Base-by-base conservation (phyloP, 2,888 invertebrate genomes). In the Epistrophe grossulariae region DNA sequence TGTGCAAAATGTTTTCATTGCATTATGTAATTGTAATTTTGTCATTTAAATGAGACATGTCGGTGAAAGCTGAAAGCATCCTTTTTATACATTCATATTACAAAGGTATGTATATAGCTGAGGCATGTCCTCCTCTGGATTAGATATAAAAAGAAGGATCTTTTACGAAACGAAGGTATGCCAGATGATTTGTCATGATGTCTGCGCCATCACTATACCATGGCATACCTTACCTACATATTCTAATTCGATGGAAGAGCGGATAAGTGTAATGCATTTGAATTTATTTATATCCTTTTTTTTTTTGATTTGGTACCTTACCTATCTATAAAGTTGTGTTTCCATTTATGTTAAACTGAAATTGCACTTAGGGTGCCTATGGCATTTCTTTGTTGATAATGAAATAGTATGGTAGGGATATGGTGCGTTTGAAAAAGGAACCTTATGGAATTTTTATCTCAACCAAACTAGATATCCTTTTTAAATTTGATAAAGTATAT, bases 41-140 rank as follows among this genome's bases (percentile, higher is more conserved):
- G 87, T 84, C 83, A 87, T 83, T 83, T 79, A 87, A 87, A 87
- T 84, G 83, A 87, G 83, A 87, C 76, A 83, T 73, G 83, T 79
- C 73, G 78, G 74, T 40, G 78, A 70, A 70, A 52, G 17, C 11
- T 28, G 66, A 55, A 68, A 59, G 71, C 52, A 52, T 64, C 62
- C 70, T 70, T 70, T 48, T 62, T 62, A 24, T 3, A 24, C 24
- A 24, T 24, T 2, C 24, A 24, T 24, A 24, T 24, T n/a, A n/a
- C n/a, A n/a, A n/a, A n/a, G n/a, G 24, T 0, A 48, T 48, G 8
- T 17, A 52, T 11, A 59, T 13, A 60, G 17, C 10, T 59, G 6
- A 59, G 59, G 19, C 17, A 60, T 45, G 28, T 64, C 24, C 62
- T 62, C 24, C 24, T n/a, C 24, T 59, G 28, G 35, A 35, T 59